phyloP scores from a whole-genome alignment of 1,140 invertebrate genomes.

The Harlomillsia oculata region DNA sequence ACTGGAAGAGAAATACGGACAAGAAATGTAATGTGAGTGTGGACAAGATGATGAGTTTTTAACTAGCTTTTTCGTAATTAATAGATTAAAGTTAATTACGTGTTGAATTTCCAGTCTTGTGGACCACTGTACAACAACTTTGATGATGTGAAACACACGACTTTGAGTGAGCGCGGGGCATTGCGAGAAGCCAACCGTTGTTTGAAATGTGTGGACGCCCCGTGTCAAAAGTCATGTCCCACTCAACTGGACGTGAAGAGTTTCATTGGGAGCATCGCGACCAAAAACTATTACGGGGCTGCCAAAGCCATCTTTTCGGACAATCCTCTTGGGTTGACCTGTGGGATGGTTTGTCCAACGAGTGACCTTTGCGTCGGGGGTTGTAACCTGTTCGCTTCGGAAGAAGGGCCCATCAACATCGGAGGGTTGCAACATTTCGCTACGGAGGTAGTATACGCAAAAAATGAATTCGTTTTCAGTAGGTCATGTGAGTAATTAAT shows the following conservation, averaged over 20 bases:
- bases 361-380: constrained; percentile 96
- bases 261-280: constrained; percentile 93
- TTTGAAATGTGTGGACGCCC: constrained; percentile 94
- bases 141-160: constrained; percentile 94
- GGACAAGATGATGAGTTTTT: not conserved
- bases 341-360: constrained; percentile 98
- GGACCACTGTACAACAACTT: constrained; percentile 76
- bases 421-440: constrained; percentile 97
- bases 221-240: constrained; percentile 96
- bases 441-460: constrained; percentile 81
- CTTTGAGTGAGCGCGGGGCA: constrained; percentile 85
- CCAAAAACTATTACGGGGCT: constrained; percentile 98
- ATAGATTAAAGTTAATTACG: not conserved
- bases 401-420: constrained; percentile 97
- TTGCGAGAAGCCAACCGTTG: constrained; percentile 82
- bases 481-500: not conserved
- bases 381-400: constrained; percentile 87
- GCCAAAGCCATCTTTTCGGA: constrained; percentile 94
- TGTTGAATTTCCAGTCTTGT: constrained; percentile 50
- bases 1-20: constrained; percentile 88
- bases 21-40: constrained; percentile 70
- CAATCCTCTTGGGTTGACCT: constrained; percentile 90
- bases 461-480: constrained; percentile 1
- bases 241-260: constrained; percentile 94
- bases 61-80: not conserved